Conservation (phyloP, 2,888 invertebrate species). For the Trachelus iudaicus region DNA sequence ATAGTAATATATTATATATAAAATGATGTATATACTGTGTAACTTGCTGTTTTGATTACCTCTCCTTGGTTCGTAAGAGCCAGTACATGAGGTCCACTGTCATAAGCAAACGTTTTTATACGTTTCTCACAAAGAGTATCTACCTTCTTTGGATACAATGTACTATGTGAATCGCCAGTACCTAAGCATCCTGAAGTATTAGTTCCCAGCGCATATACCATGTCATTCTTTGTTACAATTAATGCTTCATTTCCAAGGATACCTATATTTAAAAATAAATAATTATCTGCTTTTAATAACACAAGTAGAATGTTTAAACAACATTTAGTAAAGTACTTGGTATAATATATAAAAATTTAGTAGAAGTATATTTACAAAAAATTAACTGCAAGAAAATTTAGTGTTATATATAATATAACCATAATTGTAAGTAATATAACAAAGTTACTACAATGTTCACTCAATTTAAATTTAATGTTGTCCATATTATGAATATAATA, state of each 20-base stretch:
- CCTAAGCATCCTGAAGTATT: constrained; percentile 71
- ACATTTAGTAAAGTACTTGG: background rate
- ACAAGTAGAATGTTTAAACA: background rate
- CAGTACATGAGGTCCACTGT: constrained; percentile 72
- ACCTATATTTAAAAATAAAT: constrained; percentile 45
- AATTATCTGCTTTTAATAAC: background rate
- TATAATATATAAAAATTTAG: background rate
- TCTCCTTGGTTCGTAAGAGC: constrained; percentile 70
- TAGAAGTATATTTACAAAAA: background rate
- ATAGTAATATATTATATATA: background rate
- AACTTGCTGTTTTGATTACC: constrained; percentile 29
- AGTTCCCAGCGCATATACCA: constrained; percentile 70
- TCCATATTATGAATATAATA: too few relatives aligned
- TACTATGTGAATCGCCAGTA: constrained; percentile 67
- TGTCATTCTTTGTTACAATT: constrained; percentile 69
- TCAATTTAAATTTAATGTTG: too few relatives aligned
- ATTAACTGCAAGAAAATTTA: too few relatives aligned
- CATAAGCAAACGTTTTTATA: constrained; percentile 69
- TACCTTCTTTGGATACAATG: constrained; percentile 68
- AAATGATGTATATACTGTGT: background rate
- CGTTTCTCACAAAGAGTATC: constrained; percentile 67
- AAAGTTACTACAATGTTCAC: too few relatives aligned
- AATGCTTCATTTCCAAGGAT: constrained; percentile 72
- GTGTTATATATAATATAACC: too few relatives aligned
- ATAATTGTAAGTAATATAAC: too few relatives aligned